Percentiles rank a stretch among this genome's conserved stretches.
These are phyloP conservation scores for Macquaria ambigua DNA, from an alignment of 2,113 vertebrate genomes.

Conservation along the genomic window DNA sequence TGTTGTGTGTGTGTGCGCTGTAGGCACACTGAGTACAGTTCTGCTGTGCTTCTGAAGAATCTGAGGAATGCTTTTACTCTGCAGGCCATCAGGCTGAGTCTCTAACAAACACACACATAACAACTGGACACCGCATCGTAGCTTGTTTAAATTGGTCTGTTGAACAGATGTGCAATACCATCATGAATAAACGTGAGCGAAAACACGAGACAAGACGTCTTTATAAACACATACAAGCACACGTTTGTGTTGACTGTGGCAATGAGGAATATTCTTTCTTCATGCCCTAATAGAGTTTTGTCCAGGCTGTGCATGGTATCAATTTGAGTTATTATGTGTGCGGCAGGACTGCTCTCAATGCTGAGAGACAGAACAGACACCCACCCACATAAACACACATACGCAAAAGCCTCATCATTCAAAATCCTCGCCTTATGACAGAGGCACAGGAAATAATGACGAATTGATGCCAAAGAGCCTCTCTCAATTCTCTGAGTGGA, in stretches of 20 bases:
- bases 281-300: conserved; percentile 71
- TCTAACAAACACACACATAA: conserved; percentile 64
- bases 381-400: conserved; percentile 46
- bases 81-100: conserved; percentile 65
- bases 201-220: conserved; percentile 12
- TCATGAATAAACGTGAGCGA: conserved; percentile 24
- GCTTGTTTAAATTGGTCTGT: conserved; percentile 63
- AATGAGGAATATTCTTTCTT: conserved; percentile 30
- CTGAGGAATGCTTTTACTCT: conserved; percentile 80
- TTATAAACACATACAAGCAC: conserved; percentile 47
- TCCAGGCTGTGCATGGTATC: conserved; percentile 43
- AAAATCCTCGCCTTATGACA: conserved; percentile 47
- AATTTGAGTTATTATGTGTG: conserved; percentile 64
- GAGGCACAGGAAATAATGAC: conserved; percentile 59
- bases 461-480: conserved; percentile 44
- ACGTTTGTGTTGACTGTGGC: conserved; percentile 3
- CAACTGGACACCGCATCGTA: conserved; percentile 51
- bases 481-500: conserved; percentile 37
- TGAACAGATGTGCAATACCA: conserved; percentile 64
- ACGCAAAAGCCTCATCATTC: conserved; percentile 53
- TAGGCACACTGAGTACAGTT: conserved; percentile 57
- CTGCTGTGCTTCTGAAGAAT: conserved; percentile 77
- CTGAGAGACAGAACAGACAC: conserved; percentile 60
- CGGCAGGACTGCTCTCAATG: conserved; percentile 31
- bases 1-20: conserved; percentile 39